Percentiles rank a stretch among this genome's conserved stretches.
Conservation (phyloP, 2,888 invertebrate genomes). For the Argynnis bischoffii region DNA sequence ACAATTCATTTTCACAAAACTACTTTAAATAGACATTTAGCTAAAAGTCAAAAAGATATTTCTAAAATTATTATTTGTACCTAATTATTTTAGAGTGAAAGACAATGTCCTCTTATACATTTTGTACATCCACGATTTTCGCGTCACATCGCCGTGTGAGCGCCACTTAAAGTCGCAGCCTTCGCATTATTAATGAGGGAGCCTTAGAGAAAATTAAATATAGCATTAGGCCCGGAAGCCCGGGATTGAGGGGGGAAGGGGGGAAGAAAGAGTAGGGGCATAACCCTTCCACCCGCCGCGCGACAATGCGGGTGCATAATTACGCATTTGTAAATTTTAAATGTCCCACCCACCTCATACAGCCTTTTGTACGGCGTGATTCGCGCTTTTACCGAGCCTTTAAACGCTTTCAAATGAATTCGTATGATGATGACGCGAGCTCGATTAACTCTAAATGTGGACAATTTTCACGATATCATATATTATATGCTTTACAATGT, state of each 20-base stretch:
- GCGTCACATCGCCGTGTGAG: slow-evolving; percentile 70
- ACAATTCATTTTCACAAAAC: neutral
- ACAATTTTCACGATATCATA: slow-evolving; percentile 59
- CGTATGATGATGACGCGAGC: slow-evolving; percentile 66
- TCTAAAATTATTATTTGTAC: slow-evolving; percentile 1
- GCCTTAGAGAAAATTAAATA: slow-evolving; percentile 83
- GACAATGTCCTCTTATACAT: slow-evolving; percentile 34
- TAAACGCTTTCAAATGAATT: slow-evolving; percentile 72
- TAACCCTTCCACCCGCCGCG: slow-evolving; percentile 69
- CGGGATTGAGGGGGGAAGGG: slow-evolving; percentile 61
- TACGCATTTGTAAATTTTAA: slow-evolving; percentile 83
- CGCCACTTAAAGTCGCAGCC: slow-evolving; percentile 81
- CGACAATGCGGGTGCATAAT: slow-evolving; percentile 83
- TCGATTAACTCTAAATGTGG: slow-evolving; percentile 66
- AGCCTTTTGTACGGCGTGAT: slow-evolving; percentile 80
- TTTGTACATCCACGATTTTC: slow-evolving; percentile 62
- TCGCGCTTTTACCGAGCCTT: slow-evolving; percentile 70
- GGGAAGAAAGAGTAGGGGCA: slow-evolving; percentile 53
- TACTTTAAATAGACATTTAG: too few relatives aligned
- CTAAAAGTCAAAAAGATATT: neutral
- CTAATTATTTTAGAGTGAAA: slow-evolving; percentile 5
- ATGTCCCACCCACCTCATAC: slow-evolving; percentile 78
- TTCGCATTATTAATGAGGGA: slow-evolving; percentile 82
- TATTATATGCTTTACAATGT: slow-evolving; percentile 30
- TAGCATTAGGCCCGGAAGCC: slow-evolving; percentile 82